Evolutionary conservation across 30 jellyfish, hydroid and myxozoan genomes (phyloP), one percentile per base, ranked within the genome.

Genomic region (Clytia hemisphaerica): DNA sequence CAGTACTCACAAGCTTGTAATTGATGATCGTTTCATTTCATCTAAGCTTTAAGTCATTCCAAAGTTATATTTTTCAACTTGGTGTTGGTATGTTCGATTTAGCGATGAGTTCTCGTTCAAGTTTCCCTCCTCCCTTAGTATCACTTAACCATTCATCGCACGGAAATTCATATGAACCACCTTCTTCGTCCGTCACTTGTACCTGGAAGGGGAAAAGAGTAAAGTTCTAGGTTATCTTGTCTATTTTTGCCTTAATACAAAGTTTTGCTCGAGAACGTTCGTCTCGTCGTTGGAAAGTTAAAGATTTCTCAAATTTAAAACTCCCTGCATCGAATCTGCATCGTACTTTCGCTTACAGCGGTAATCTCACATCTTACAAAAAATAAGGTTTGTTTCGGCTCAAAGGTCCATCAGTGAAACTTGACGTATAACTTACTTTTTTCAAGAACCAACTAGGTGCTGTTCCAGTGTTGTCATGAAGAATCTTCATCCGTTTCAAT

Each of bases 61-160:
- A 42, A 9, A 9, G n/a, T 42, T 42, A n/a, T 42, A n/a, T 12
- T 9, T 27, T 10, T 69, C 73, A 69, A 12, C 71, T 44, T 25
- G 81, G 81, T 9, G 24, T 18, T 16, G 81, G 27, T 3, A 69
- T 50, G 18, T 22, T 45, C 18, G 81, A 69, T n/a, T 48, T 31
- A 28, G 78, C 81, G 18, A 25, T 26, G 0, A 69, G 67, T 21
- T 85, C 94, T 2, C 96, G 78, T 54, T 85, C 96, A 10, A 85
- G 72, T 51, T 85, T 85, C 25, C 96, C 96, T 1, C 96, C 96
- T 18, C 96, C 73, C 50, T 85, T 93, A 4, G 96, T 85, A 24
- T 85, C 96, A 61, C 96, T 85, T 59, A 85, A 77, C 96, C 96
- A 85, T 26, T 85, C 96, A 73, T 78, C 66, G 76, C 96, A 85